A percentile compares a stretch with the other conserved stretches of the same genome.
These are phyloP conservation scores for Scophthalmus maximus DNA, from an alignment of 2,113 vertebrate species.

Conservation along the genomic window DNA sequence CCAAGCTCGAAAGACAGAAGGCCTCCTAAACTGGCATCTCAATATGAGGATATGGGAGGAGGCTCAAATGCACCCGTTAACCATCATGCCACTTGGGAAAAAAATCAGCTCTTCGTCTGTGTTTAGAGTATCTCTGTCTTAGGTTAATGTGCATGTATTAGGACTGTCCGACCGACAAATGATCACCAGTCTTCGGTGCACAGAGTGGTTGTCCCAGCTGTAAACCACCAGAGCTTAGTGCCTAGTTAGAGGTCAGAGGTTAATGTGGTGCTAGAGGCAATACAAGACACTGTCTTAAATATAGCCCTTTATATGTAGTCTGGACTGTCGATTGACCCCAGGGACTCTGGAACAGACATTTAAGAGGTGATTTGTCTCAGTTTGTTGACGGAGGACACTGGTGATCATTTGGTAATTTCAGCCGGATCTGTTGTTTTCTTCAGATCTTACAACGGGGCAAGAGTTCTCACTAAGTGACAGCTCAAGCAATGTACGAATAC, in stretches of 20 bases:
- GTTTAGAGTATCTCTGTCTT: neutral
- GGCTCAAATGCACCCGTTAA: neutral
- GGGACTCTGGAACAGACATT: constrained; percentile 44
- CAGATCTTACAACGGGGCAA: constrained; percentile 3
- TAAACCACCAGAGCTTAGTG: constrained; percentile 61
- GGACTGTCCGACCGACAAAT: constrained; percentile 11
- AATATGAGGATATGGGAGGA: neutral
- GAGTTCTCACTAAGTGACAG: constrained; percentile 2
- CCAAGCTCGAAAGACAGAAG: constrained; percentile 14
- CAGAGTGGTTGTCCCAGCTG: constrained; percentile 48
- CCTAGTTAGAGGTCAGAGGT: constrained; percentile 69
- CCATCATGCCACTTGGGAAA: too few species aligned
- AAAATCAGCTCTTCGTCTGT: neutral
- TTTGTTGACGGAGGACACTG: constrained; percentile 48
- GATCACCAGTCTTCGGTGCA: neutral
- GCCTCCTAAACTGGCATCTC: too few species aligned
- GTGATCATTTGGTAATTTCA: constrained; percentile 27
- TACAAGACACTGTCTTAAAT: constrained; percentile 68
- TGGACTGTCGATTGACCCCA: constrained; percentile 53
- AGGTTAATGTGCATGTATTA: constrained; percentile 2
- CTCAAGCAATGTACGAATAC: neutral
- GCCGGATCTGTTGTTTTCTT: constrained; percentile 10
- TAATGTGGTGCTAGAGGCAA: constrained; percentile 69
- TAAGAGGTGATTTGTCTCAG: constrained; percentile 53
- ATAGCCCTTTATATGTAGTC: constrained; percentile 59